Evolutionary conservation across 2,113 vertebrate species (phyloP).

Genomic region (Colossoma macropomum): DNA sequence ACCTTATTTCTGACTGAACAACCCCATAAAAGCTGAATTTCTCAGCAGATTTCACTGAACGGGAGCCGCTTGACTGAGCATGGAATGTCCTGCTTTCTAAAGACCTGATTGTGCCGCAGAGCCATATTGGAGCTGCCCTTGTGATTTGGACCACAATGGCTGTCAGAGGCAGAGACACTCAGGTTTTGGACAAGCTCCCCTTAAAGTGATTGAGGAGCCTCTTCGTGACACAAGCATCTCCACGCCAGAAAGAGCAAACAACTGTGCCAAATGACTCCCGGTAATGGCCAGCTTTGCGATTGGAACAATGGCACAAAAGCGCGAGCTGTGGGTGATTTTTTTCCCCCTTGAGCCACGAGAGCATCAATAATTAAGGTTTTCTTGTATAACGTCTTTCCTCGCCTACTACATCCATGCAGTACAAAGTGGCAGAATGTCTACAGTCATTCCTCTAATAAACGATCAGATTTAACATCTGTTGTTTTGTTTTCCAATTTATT

Average conservation of each 20-base stretch:
- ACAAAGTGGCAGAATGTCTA: background rate
- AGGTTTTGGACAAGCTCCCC: slow-evolving; percentile 35
- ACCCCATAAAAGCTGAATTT: too few species aligned
- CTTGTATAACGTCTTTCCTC: background rate
- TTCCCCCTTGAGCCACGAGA: slow-evolving; percentile 9
- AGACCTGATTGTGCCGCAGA: slow-evolving; percentile 51
- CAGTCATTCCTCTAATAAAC: background rate
- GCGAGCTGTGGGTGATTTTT: slow-evolving; percentile 17
- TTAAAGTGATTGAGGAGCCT: slow-evolving; percentile 59
- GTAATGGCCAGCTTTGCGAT: slow-evolving; percentile 29
- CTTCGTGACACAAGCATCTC: slow-evolving; percentile 56
- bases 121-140: slow-evolving; percentile 41
- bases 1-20: background rate
- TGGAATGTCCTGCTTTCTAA: slow-evolving; percentile 52
- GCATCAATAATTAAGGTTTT: slow-evolving; percentile 6
- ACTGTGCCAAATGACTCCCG: slow-evolving; percentile 45
- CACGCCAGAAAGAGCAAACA: slow-evolving; percentile 54
- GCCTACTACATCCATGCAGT: background rate
- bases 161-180: slow-evolving; percentile 55
- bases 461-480: background rate
- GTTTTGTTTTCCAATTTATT: background rate
- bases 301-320: slow-evolving; percentile 42
- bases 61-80: slow-evolving; percentile 43
- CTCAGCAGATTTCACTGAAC: background rate
- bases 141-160: slow-evolving; percentile 65